These are phyloP conservation scores for Eristalinus aeneus DNA, from an alignment of 2,888 invertebrate genomes.

Conservation along the genomic window DNA sequence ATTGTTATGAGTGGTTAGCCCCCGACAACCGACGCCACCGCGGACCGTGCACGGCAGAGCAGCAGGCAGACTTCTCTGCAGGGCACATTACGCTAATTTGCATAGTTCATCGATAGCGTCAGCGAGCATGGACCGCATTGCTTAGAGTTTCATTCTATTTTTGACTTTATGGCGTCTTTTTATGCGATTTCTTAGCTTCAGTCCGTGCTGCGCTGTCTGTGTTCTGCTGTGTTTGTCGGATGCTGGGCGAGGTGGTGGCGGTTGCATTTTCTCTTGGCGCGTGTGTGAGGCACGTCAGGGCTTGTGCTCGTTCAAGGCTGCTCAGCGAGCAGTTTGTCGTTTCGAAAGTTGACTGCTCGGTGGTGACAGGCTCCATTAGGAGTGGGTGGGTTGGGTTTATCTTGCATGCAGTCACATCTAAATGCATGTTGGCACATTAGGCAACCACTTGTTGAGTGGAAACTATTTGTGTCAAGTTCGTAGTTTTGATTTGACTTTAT, in stretches of 20 bases:
- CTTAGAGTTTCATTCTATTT: constrained; percentile 16
- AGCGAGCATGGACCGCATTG: constrained; percentile 45
- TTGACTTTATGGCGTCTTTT: constrained; percentile 21
- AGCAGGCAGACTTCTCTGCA: constrained; percentile 17
- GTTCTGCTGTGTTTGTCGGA: constrained; percentile 38
- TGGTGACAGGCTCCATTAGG: constrained; percentile 53
- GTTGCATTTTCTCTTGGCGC: not conserved
- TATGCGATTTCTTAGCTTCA: constrained; percentile 52
- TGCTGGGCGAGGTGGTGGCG: not conserved
- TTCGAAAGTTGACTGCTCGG: constrained; percentile 56
- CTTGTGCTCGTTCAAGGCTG: constrained; percentile 47
- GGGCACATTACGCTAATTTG: constrained; percentile 53
- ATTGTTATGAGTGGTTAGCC: constrained; percentile 48
- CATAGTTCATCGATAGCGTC: constrained; percentile 54
- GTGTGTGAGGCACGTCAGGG: constrained; percentile 23
- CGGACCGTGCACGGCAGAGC: not conserved
- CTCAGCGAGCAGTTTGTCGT: not conserved
- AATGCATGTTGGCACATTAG: constrained; percentile 40
- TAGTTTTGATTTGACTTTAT: not conserved
- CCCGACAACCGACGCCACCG: not conserved
- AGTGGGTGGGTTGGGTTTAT: constrained; percentile 57
- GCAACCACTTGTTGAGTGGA: constrained; percentile 34
- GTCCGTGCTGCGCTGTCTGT: constrained; percentile 46
- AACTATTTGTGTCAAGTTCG: constrained; percentile 40
- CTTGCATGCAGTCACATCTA: constrained; percentile 32